Conservation (phyloP, 2,113 vertebrate species). For the Heterotilapia buettikoferi region DNA sequence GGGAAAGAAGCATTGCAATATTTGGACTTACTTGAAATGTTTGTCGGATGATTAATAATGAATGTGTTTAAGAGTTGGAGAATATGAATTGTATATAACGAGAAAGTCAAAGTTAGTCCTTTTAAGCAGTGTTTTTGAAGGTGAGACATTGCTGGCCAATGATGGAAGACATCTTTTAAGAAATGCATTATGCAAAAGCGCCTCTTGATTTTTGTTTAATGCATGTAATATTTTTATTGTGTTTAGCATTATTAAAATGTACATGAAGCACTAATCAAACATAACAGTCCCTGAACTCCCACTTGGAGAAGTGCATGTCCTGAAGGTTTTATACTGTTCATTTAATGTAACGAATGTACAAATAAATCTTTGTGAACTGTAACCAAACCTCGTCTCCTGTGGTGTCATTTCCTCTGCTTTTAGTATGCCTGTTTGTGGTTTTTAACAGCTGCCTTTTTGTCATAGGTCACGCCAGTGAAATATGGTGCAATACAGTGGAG, state of each 20-base stretch:
- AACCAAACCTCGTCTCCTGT: background rate
- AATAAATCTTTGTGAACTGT: constrained; percentile 43
- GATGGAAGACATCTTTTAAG: constrained; percentile 44
- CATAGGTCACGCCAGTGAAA: background rate
- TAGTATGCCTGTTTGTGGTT: background rate
- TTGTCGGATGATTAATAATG: background rate
- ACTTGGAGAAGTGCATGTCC: constrained; percentile 56
- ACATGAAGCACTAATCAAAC: constrained; percentile 47
- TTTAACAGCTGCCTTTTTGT: background rate
- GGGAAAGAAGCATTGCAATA: background rate
- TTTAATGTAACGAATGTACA: constrained; percentile 42
- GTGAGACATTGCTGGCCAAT: constrained; percentile 71
- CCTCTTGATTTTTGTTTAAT: constrained; percentile 18
- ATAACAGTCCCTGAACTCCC: constrained; percentile 31
- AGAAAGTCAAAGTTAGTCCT: background rate
- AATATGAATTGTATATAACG: constrained; percentile 12
- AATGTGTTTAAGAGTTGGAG: background rate
- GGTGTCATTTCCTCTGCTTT: background rate
- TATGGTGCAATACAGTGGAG: background rate
- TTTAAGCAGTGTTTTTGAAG: constrained; percentile 32
- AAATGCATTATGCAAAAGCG: background rate
- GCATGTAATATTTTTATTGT: constrained; percentile 47
- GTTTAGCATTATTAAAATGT: constrained; percentile 42
- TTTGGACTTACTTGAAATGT: constrained; percentile 41
- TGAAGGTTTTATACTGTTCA: constrained; percentile 56